Conservation (phyloP, 2,888 invertebrate species). For the Ceraclea dissimilis region DNA sequence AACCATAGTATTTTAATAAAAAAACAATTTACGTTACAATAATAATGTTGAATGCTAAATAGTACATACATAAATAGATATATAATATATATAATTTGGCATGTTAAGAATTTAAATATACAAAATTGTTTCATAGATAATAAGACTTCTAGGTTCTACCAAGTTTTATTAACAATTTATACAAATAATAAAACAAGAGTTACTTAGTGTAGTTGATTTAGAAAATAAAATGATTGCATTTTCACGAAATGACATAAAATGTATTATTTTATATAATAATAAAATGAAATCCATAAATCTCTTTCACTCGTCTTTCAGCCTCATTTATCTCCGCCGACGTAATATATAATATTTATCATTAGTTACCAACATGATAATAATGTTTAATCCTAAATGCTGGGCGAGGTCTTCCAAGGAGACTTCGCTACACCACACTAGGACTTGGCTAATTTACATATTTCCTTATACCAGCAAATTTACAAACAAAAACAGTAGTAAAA, state of each 20-base stretch:
- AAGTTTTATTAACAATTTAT: not conserved
- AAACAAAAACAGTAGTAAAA: not conserved
- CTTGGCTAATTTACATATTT: not conserved
- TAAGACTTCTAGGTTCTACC: not conserved
- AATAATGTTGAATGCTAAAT: not conserved
- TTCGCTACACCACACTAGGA: constrained; percentile 14
- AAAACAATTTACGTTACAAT: not conserved
- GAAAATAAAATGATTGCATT: constrained; percentile 6
- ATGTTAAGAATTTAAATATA: not conserved
- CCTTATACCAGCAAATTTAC: constrained; percentile 1
- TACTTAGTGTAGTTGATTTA: not conserved
- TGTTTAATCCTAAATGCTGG: constrained; percentile 13
- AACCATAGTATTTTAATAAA: not conserved
- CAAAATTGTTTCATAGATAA: not conserved
- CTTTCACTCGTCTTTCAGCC: constrained; percentile 15
- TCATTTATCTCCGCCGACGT: constrained; percentile 6
- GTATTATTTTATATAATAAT: not conserved
- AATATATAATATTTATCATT: constrained; percentile 4
- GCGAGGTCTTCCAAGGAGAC: constrained; percentile 18
- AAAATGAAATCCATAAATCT: not conserved
- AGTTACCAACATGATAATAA: not conserved
- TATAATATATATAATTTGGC: not conserved
- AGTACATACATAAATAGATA: not conserved
- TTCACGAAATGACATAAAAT: constrained; percentile 2
- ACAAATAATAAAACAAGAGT: not conserved